Base-by-base conservation (phyloP, 2,113 vertebrate species). In the Rhinolophus sinicus region DNA sequence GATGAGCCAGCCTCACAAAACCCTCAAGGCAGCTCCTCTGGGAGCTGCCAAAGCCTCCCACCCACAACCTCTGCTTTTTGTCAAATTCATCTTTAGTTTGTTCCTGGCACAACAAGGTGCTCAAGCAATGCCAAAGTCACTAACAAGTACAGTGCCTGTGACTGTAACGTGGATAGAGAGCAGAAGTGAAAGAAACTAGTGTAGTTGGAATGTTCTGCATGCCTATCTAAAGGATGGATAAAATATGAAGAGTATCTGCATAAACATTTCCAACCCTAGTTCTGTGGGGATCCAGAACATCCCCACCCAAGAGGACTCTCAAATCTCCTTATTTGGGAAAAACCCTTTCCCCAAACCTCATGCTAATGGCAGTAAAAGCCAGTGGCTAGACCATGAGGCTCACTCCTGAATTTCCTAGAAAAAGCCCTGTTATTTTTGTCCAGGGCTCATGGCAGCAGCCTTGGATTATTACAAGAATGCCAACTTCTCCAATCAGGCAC, bases 41-140 rank as follows among this genome's bases (percentile, higher is more conserved):
- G n/a, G 44, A 91, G 86, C 83, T 94, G 82, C 85, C 93, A 94
- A 90, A 84, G 78, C 65, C 60, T 94, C 76, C 80, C 83, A 47
- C 94, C 87, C 76, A 90, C 44, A 6, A 62, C 76, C 94, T 97
- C 94, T 95, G 90, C 80, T 85, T 97, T 96, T 92, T 77, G 35
- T 98, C 96, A 97, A 94, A 92, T 69, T 28, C 78, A 56, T 92
- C 84, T 90, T 70, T 44, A 67, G 80, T 90, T 86, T 22, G 2
- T 83, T 97, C 87, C 65, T 95, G 92, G 96, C 96, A 95, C 78
- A 85, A 54, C 77, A 90, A 83, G 80, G 67, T 90, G 38, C 70
- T 4, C 54, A 73, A 83, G 78, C 90, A 58, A 81, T 77, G 81
- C 95, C 96, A 93, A 93, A 96, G 89, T 77, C 90, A 93, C 92